Evolutionary conservation across 2,888 invertebrate species (phyloP), one percentile per base, ranked within the genome.

Genomic region (Plutella xylostella): DNA sequence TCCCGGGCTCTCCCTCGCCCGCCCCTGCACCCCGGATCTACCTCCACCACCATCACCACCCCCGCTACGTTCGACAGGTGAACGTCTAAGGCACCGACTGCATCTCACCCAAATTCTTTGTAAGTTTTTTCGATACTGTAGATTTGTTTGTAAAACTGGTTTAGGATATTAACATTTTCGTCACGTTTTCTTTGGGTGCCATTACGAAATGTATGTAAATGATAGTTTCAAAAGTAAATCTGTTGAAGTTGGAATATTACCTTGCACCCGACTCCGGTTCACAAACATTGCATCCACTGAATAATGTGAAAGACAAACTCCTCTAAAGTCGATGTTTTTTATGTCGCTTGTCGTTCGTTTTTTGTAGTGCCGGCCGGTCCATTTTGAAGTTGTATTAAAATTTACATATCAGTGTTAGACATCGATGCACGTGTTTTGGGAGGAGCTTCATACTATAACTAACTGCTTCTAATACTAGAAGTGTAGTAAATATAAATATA

Each of bases 311-410:
- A n/a, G n/a, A n/a, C n/a, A n/a, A n/a, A n/a, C n/a, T n/a, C n/a
- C n/a, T n/a, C n/a, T n/a, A n/a, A n/a, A n/a, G n/a, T n/a, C n/a
- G n/a, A n/a, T n/a, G n/a, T n/a, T 17, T 37, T 71, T 73, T 68
- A 67, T 76, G 72, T 72, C 73, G 75, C 66, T 70, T 72, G 68
- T n/a, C 67, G 71, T 70, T 73, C 69, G n/a, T 67, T 73, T 77
- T 75, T 78, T 69, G 68, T 76, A 70, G 72, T n/a, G 63, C 54
- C 55, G 78, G 79, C 79, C 78, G 78, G 80, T 80, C 72, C 58
- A 63, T 74, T 78, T 77, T 67, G 65, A 47, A 68, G 72, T 68
- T 68, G 73, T 76, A 75, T 77, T 79, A 79, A 80, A 80, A 80
- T 78, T 77, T 71, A 68, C 75, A 78, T 80, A 79, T 78, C 77